Base-by-base conservation (phyloP, 2,113 vertebrate species). In the Nematolebias whitei region DNA sequence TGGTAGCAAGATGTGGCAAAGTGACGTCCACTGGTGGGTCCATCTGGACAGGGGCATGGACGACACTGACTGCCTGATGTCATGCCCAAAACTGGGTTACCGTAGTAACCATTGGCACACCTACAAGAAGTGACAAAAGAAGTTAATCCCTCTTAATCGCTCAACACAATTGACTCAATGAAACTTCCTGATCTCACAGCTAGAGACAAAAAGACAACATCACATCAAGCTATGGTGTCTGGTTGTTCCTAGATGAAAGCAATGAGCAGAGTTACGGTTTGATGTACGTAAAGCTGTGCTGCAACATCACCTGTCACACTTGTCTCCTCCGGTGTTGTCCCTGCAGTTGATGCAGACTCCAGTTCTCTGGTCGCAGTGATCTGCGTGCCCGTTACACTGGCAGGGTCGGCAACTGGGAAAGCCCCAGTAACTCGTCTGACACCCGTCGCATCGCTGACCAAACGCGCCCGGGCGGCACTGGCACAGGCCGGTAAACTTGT, bases 11-110 rank as follows among this genome's bases (percentile, higher is more conserved):
- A 95, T 12, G 91, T 88, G 0, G 98, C 98, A 1, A 98, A 98
- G 73, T 98, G 91, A 3, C 92, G 94, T 29, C 91, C 92, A 19
- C 94, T 96, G 71, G 88, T 78, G 0, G 96, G 98, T 4, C 93
- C 94, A 0, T 98, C 96, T 0, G 98, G 98, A 65, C 98, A 99
- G 4, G 94, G 96, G 47, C 98, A 99, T 0, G 98, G 96, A 20
- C 96, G 94, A 80, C 98, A 99, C 20, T 93, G 95, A 71, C 88
- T 90, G 10, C 94, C 92, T 0, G 93, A 90, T 2, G 71, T 38
- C 45, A 9, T 19, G 8, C 95, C 94, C 67, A 98, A 87, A 0
- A 82, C 76, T 0, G 97, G 96, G 82, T 97, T 96, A 69, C 97
- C 96, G 1, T 95, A 94, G 83, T 94, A 97, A 70, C 96, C 95